phyloP scores from a whole-genome alignment of 2,888 invertebrate species.

The Subacronicta megacephala region DNA sequence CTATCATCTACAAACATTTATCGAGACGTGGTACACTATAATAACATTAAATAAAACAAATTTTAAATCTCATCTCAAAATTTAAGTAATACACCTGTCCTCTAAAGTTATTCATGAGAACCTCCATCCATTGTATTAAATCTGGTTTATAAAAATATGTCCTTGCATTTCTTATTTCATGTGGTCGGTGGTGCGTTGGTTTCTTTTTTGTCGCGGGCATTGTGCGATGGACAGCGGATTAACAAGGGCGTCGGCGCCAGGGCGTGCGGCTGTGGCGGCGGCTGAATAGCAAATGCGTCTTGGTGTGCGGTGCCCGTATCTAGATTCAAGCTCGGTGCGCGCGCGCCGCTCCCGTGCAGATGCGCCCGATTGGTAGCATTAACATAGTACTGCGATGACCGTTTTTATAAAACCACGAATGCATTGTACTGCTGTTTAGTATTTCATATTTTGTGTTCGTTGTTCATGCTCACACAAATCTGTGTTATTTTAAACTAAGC shows the following conservation, averaged over 20 bases:
- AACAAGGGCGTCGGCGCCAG: constrained; percentile 85
- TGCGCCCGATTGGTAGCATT: constrained; percentile 74
- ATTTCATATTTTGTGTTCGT: constrained; percentile 64
- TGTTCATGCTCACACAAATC: constrained; percentile 29
- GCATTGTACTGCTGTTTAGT: constrained; percentile 66
- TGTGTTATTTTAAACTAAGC: constrained; percentile 61
- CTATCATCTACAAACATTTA: constrained; percentile 14
- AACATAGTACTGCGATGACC: constrained; percentile 64
- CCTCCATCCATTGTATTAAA: constrained; percentile 67
- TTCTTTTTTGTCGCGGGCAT: constrained; percentile 75
- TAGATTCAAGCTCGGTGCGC: constrained; percentile 67
- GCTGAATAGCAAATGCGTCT: constrained; percentile 80
- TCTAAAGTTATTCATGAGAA: constrained; percentile 49
- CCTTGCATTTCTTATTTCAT: constrained; percentile 67
- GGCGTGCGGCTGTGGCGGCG: constrained; percentile 66
- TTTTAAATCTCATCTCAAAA: constrained; percentile 16
- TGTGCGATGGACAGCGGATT: constrained; percentile 84
- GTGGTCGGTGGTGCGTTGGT: constrained; percentile 57
- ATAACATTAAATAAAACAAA: constrained; percentile 5
- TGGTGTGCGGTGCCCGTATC: constrained; percentile 74
- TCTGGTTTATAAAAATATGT: constrained; percentile 70
- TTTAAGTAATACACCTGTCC: constrained; percentile 39
- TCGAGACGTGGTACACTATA: constrained; percentile 8
- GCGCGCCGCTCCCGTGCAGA: constrained; percentile 67
- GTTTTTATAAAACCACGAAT: constrained; percentile 64